Percentiles rank a stretch among this genome's conserved stretches.
phyloP scores from a whole-genome alignment of 2,888 invertebrate species.

The Incurvaria masculella region DNA sequence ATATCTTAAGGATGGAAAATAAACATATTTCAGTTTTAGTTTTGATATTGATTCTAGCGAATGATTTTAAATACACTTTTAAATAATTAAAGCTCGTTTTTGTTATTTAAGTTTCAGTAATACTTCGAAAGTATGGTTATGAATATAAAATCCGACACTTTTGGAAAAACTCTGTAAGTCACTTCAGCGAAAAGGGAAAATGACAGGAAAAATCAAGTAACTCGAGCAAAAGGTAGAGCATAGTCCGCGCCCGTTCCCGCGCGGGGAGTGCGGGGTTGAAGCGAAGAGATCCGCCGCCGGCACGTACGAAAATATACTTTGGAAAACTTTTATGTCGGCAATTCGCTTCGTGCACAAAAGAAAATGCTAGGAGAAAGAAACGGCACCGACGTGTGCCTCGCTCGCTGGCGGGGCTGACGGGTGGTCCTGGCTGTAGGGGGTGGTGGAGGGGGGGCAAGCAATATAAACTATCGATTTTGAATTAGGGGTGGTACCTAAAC shows the following conservation, averaged over 20 bases:
- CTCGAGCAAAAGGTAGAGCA: neutral
- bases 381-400: too few species aligned
- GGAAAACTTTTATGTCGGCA: slow-evolving; percentile 45
- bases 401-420: neutral
- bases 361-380: slow-evolving; percentile 33
- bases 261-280: neutral
- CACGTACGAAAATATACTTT: neutral
- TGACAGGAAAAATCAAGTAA: too few species aligned
- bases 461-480: neutral
- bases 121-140: too few species aligned
- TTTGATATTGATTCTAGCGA: too few species aligned
- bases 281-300: neutral
- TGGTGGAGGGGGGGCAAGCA: neutral
- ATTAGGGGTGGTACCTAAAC: neutral
- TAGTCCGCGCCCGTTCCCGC: neutral
- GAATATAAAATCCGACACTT: too few species aligned
- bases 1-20: too few species aligned
- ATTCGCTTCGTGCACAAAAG: slow-evolving; percentile 53
- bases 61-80: too few species aligned
- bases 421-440: neutral
- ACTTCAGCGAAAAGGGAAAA: too few species aligned
- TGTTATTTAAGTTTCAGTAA: too few species aligned
- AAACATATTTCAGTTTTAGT: too few species aligned
- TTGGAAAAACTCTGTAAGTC: too few species aligned
- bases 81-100: too few species aligned